These are phyloP conservation scores for Neoascia interrupta DNA, from an alignment of 2,888 invertebrate species.

Conservation along the genomic window DNA sequence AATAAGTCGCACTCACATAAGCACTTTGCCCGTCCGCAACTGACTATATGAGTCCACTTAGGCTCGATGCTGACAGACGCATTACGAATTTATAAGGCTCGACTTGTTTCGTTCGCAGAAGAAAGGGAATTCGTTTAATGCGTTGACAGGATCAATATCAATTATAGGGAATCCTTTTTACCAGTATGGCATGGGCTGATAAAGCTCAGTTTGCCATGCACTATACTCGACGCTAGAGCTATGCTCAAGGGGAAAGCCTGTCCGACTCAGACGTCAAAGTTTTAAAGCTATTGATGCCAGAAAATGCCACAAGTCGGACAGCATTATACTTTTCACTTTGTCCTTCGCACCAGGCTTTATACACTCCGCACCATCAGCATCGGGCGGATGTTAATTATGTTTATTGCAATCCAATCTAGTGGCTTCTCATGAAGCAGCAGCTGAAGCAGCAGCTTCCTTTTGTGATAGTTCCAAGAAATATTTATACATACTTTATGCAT, in stretches of 20 bases:
- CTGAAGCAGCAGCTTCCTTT: conserved; percentile 21
- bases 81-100: conserved; percentile 9
- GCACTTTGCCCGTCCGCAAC: conserved; percentile 29
- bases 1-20: background rate
- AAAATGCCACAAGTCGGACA: conserved; percentile 29
- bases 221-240: too few relatives aligned
- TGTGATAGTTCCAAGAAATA: too few relatives aligned
- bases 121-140: too few relatives aligned
- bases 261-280: too few relatives aligned
- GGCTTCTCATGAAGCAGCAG: conserved; percentile 32
- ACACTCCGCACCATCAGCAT: too few relatives aligned
- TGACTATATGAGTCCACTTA: conserved; percentile 31
- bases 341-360: background rate
- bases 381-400: conserved; percentile 34
- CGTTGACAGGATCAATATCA: too few relatives aligned
- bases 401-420: conserved; percentile 53
- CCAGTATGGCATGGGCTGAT: too few relatives aligned
- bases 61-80: conserved; percentile 1
- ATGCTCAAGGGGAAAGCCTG: too few relatives aligned
- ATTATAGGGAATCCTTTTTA: too few relatives aligned
- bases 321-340: conserved; percentile 14
- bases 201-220: too few relatives aligned
- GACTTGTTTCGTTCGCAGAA: too few relatives aligned
- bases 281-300: too few relatives aligned
- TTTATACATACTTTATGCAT: background rate